Conservation (phyloP, 2,888 invertebrate genomes). For the Monoplex corrugatus region DNA sequence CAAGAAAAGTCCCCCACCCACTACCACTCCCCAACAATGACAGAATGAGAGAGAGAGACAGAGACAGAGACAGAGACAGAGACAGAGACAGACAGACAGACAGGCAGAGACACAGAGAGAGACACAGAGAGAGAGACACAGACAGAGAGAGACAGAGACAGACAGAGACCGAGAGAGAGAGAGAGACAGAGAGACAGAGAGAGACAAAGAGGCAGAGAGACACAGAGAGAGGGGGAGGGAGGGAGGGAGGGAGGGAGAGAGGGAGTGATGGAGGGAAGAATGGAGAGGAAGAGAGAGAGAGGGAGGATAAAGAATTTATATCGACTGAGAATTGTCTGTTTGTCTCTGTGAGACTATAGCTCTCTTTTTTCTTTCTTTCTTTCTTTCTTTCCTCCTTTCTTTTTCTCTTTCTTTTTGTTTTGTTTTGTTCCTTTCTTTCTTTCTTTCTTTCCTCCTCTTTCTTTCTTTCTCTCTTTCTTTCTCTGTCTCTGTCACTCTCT, state of each 20-base stretch:
- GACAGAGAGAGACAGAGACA: not conserved
- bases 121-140: no score
- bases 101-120: not conserved
- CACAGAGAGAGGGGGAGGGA: not conserved
- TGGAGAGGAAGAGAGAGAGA: not conserved
- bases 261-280: not conserved
- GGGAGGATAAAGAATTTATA: not conserved
- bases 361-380: not conserved
- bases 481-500: not conserved
- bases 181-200: slow-evolving; percentile 3
- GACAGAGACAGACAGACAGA: not conserved
- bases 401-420: not conserved
- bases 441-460: not conserved
- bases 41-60: slow-evolving; percentile 32
- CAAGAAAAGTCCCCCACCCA: no score
- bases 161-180: not conserved
- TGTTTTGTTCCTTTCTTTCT: not conserved
- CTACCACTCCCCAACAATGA: no score
- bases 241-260: not conserved
- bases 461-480: not conserved
- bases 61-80: slow-evolving; percentile 17
- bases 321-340: not conserved
- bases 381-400: not conserved
- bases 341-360: not conserved
- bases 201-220: not conserved